Conservation (phyloP, 1,140 invertebrate genomes). For the Polyergus mexicanus region DNA sequence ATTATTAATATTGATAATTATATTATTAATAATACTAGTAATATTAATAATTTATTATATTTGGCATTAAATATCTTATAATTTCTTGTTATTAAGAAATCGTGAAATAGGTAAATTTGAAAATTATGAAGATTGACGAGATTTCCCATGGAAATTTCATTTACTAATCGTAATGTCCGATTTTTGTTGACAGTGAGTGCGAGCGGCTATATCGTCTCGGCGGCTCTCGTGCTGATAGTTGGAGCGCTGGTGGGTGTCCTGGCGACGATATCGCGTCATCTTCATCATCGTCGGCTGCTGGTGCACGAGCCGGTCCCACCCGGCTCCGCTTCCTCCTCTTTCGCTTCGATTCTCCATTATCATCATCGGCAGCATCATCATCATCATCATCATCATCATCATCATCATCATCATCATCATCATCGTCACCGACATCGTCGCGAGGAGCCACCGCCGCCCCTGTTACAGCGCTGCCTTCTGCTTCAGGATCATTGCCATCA, state of each 20-base stretch:
- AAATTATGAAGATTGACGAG: not conserved
- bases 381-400: too few species aligned
- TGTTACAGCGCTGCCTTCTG: conserved; percentile 80
- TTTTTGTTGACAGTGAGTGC: conserved; percentile 79
- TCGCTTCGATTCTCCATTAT: conserved; percentile 78
- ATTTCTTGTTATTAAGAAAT: not conserved
- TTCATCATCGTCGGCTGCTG: conserved; percentile 81
- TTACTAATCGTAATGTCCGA: not conserved
- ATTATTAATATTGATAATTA: too few species aligned
- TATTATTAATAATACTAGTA: too few species aligned
- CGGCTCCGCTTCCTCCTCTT: conserved; percentile 68
- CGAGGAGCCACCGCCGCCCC: conserved; percentile 75
- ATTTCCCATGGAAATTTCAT: not conserved
- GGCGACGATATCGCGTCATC: conserved; percentile 83
- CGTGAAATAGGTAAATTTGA: not conserved
- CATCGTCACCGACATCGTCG: conserved; percentile 79
- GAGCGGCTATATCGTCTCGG: conserved; percentile 83
- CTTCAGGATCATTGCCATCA: conserved; percentile 80
- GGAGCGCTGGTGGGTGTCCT: conserved; percentile 82
- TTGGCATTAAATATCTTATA: too few species aligned
- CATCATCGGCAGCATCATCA: conserved; percentile 80
- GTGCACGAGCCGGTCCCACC: conserved; percentile 73
- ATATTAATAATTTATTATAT: too few species aligned
- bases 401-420: conserved; percentile 80
- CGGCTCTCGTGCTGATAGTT: conserved; percentile 82